Base-by-base conservation (phyloP, 2,888 invertebrate genomes). In the Quadroppia sp. region DNA sequence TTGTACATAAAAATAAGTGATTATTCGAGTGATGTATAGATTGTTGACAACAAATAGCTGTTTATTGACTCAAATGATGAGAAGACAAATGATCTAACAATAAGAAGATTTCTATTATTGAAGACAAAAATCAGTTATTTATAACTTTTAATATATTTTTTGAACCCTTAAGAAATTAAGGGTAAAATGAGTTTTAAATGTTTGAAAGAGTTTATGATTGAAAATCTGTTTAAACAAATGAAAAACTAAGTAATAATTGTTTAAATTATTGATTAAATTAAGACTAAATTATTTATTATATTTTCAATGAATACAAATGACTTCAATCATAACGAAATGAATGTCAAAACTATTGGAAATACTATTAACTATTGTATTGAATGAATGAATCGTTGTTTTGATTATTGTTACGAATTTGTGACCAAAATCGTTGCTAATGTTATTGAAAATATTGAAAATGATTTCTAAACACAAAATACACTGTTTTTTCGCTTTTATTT, bases 391-490 rank as follows among this genome's bases (percentile, higher is more conserved):
- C 17, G 56, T 56, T 56, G 56, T 56, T 56, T 56, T 53, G 20
- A 23, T 23, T 56, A 56, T 23, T 56, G 56, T 56, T 56, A 56
- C 30, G 56, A 56, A 56, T 36, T 23, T 56, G 56, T 56, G 56
- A 56, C 20, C 56, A 23, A 53, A 56, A 28, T 30, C 30, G 56
- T 56, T 56, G 56, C 28, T 56, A 56, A 56, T 56, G 56, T 56
- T 56, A 56, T 56, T 28, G 25, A 23, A 15, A 48, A 9, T 56
- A 56, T 56, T 28, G 25, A 23, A 15, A 48, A 9, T 20, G 15
- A 48, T 48, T 48, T n/a, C n/a, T 48, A 9, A 3, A 48, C n/a
- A 9, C n/a, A 48, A 9, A 9, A 48, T 48, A 56, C 28, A 23
- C 28, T 56, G 28, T 56, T 23, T 53, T n/a, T 23, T 56, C 23